These are phyloP conservation scores for Dendrolimus houi DNA, from an alignment of 2,888 invertebrate genomes.

Conservation along the genomic window DNA sequence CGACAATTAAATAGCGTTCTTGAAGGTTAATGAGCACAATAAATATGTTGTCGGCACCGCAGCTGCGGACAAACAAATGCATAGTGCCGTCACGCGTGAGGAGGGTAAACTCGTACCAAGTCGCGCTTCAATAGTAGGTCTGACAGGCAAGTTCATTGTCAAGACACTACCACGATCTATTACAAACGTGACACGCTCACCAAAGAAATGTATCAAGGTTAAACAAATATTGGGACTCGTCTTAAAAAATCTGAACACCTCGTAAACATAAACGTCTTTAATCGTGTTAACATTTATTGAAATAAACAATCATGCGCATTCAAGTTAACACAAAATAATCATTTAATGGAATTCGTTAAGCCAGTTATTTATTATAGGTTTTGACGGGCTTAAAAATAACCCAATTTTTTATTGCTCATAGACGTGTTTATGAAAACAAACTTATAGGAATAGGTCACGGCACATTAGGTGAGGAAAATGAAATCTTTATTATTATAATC, in stretches of 20 bases:
- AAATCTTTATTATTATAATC: conserved; percentile 51
- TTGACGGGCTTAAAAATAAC: conserved; percentile 33
- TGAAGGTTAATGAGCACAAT: conserved; percentile 76
- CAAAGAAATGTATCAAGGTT: conserved; percentile 36
- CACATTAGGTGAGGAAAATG: conserved; percentile 32
- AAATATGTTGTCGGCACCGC: conserved; percentile 76
- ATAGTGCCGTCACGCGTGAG: conserved; percentile 64
- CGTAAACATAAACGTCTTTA: background rate
- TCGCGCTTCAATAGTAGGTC: conserved; percentile 33
- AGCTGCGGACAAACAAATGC: conserved; percentile 73
- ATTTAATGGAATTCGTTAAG: conserved; percentile 33
- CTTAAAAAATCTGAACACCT: conserved; percentile 24
- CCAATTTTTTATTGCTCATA: conserved; percentile 41
- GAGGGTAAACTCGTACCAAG: conserved; percentile 35
- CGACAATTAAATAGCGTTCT: conserved; percentile 77
- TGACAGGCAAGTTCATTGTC: conserved; percentile 65
- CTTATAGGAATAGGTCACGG: conserved; percentile 41
- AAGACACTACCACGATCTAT: conserved; percentile 39
- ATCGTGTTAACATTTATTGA: conserved; percentile 18
- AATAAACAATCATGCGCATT: conserved; percentile 20
- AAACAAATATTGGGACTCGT: conserved; percentile 34
- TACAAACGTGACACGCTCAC: conserved; percentile 46
- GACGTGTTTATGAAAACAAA: conserved; percentile 52
- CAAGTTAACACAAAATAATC: conserved; percentile 24
- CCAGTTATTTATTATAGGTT: conserved; percentile 37